These are phyloP conservation scores for Ceratina japonica DNA, from an alignment of 1,140 invertebrate genomes.

Conservation along the genomic window DNA sequence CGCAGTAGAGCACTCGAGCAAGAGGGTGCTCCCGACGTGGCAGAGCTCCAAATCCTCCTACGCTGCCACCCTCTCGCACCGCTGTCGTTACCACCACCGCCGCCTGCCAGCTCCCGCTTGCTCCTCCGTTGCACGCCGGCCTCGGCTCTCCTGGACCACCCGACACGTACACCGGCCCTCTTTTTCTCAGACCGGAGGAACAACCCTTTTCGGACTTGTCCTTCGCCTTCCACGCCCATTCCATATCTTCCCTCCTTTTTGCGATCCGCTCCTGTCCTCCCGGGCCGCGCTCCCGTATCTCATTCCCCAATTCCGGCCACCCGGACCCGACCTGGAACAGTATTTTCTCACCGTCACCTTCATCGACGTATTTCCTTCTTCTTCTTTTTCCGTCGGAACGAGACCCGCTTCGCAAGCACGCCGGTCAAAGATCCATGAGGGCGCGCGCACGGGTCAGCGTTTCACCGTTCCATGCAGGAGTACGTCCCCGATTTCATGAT, in stretches of 20 bases:
- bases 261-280: not conserved
- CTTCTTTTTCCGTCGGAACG: not conserved
- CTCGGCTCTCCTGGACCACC: constrained; percentile 28
- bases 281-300: not conserved
- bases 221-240: not conserved
- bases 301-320: constrained; percentile 20
- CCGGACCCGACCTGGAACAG: constrained; percentile 43
- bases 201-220: constrained; percentile 24
- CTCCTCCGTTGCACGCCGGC: not conserved
- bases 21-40: constrained; percentile 75
- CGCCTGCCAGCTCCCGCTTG: constrained; percentile 1
- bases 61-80: constrained; percentile 53
- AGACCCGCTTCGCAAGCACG: not conserved
- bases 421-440: not conserved
- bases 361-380: constrained; percentile 28
- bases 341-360: constrained; percentile 18
- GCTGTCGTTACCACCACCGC: constrained; percentile 44
- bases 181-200: constrained; percentile 35
- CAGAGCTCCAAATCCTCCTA: constrained; percentile 76
- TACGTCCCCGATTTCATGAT: constrained; percentile 25
- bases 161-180: constrained; percentile 20
- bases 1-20: constrained; percentile 77
- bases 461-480: not conserved
- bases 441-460: not conserved
- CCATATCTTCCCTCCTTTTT: not conserved